These are phyloP conservation scores for Spilogale gracilis DNA, from an alignment of 2,113 vertebrate genomes.

Conservation along the genomic window DNA sequence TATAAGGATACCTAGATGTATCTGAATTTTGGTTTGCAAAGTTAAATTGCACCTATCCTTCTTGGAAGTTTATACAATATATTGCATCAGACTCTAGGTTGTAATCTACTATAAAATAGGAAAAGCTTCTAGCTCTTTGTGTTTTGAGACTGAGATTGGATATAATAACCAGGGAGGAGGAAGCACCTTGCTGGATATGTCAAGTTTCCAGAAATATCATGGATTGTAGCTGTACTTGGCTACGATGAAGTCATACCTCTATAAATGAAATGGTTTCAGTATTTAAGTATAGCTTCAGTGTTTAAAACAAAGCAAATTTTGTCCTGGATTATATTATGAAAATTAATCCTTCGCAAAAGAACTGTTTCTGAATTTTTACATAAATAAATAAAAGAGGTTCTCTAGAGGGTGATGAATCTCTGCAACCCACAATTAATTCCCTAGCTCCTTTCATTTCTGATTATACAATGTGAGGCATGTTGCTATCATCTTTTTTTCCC, in stretches of 20 bases:
- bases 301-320: slow-evolving; percentile 18
- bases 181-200: neutral
- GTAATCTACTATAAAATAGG: neutral
- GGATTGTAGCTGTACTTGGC: neutral
- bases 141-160: neutral
- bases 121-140: slow-evolving; percentile 30
- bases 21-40: slow-evolving; percentile 30
- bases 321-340: neutral
- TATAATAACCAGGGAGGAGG: neutral
- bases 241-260: neutral
- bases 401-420: neutral
- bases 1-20: neutral
- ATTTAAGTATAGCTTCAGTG: neutral
- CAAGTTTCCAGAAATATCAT: neutral
- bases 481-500: neutral
- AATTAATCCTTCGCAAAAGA: neutral
- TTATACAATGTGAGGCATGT: neutral
- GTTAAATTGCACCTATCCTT: neutral
- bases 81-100: neutral
- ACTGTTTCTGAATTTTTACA: neutral
- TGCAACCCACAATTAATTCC: neutral
- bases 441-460: neutral
- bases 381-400: slow-evolving; percentile 20
- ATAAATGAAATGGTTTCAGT: slow-evolving; percentile 20
- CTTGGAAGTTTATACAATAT: neutral